Evolutionary conservation across 2,888 invertebrate species (phyloP), one percentile per base, ranked within the genome.

Genomic region (Leptinotarsa tumamoca): DNA sequence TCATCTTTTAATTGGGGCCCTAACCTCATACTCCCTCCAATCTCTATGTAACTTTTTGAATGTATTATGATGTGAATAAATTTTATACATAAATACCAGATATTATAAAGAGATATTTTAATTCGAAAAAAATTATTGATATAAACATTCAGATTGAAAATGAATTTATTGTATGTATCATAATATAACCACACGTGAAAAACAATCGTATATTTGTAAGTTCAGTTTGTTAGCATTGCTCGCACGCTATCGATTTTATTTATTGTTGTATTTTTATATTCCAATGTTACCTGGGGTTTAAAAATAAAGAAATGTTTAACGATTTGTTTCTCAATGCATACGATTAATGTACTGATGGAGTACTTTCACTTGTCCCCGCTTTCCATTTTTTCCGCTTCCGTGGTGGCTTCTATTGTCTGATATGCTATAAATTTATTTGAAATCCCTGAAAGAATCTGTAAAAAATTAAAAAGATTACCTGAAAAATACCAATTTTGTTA

Each of bases 281-380:
- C 21, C 50, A 71, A 71, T 74, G 63, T 73, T 73, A 73, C 50
- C 56, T 72, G 71, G 67, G 50, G 74, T 74, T 75, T 50, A 23
- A 66, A 75, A 43, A 71, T 49, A 67, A 61, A 74, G 23, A 71
- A 23, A 71, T 52, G 58, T 58, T 71, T 51, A 51, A 66, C 21
- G 56, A 67, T 52, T 51, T 54, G 21, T 21, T 63, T 61, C 17
- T 50, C 15, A 18, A 63, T 63, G 27, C 5, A 10, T 4, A 33
- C 2, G 10, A 43, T 10, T 43, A 43, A 43, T 43, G 33, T 0
- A 33, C 33, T 33, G 10, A 43, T 21, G 1, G 21, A 21, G 21
- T 21, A 21, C 21, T 21, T 21, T 21, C 21, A 21, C 21, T 21
- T 21, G 1, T 21, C 21, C 21, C 21, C 21, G 21, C 21, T 21